Percentiles rank a stretch among this genome's conserved stretches.
phyloP scores from a whole-genome alignment of 2,113 vertebrate genomes.

The Protobothrops flavoviridis region DNA sequence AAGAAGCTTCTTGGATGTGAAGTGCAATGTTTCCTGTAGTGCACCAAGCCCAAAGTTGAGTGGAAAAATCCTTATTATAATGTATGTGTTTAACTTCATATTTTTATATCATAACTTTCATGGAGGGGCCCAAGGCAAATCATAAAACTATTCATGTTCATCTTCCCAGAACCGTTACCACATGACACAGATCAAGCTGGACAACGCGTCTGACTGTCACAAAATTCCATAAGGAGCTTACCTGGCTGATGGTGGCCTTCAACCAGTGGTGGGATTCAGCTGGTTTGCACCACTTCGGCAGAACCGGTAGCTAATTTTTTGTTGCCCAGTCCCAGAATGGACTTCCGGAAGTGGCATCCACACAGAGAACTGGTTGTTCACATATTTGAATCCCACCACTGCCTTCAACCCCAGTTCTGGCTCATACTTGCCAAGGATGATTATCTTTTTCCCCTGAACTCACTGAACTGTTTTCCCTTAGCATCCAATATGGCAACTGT shows the following conservation, averaged over 20 bases:
- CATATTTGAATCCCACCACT: too few relatives aligned
- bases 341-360: too few relatives aligned
- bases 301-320: too few relatives aligned
- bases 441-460: not conserved
- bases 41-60: not conserved
- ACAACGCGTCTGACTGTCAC: not conserved
- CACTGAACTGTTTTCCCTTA: not conserved
- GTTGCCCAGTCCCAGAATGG: too few relatives aligned
- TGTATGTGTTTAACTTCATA: not conserved
- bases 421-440: too few relatives aligned
- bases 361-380: too few relatives aligned
- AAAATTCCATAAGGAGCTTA: not conserved
- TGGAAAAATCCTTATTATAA: not conserved
- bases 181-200: not conserved
- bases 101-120: not conserved
- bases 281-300: too few relatives aligned
- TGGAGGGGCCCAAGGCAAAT: not conserved
- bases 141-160: not conserved
- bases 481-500: not conserved
- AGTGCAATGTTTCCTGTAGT: not conserved
- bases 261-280: not conserved
- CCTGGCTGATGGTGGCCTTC: not conserved
- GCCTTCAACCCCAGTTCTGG: not conserved
- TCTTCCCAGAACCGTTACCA: not conserved
- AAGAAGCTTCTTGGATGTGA: too few relatives aligned